phyloP scores from a whole-genome alignment of 2,797 vertebrate species.

The Protonibea diacanthus region DNA sequence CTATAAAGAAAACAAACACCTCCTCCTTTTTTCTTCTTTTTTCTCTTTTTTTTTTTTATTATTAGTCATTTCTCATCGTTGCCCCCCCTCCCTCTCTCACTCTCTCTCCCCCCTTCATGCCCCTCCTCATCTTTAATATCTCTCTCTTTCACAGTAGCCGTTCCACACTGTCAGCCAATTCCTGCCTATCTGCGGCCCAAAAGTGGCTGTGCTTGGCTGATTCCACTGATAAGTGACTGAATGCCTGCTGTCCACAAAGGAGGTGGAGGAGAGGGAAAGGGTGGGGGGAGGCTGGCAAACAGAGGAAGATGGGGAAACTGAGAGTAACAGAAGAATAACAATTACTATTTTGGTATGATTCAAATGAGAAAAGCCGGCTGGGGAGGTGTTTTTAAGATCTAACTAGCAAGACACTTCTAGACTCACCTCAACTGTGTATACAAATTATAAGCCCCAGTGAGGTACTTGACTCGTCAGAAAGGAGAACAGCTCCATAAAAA shows the following conservation, averaged over 20 bases:
- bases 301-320: conserved; percentile 34
- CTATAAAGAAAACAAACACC: conserved; percentile 59
- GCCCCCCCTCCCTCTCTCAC: background rate
- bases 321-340: conserved; percentile 53
- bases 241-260: conserved; percentile 68
- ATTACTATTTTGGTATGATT: conserved; percentile 33
- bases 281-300: conserved; percentile 7
- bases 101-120: conserved; percentile 4
- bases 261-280: background rate
- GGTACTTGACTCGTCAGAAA: conserved; percentile 54
- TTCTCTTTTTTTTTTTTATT: background rate
- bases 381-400: conserved; percentile 25
- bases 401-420: conserved; percentile 16
- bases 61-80: conserved; percentile 58
- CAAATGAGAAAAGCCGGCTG: conserved; percentile 1
- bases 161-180: conserved; percentile 78
- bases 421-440: conserved; percentile 18
- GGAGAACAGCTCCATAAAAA: conserved; percentile 58
- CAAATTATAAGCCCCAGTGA: conserved; percentile 36
- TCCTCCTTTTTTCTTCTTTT: conserved; percentile 11
- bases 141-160: conserved; percentile 51
- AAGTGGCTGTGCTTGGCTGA: conserved; percentile 81
- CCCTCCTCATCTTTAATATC: conserved; percentile 65
- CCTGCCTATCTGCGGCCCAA: conserved; percentile 71
- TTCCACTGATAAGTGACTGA: conserved; percentile 77